phyloP scores from a whole-genome alignment of 2,797 vertebrate species.

The Microtus agrestis region DNA sequence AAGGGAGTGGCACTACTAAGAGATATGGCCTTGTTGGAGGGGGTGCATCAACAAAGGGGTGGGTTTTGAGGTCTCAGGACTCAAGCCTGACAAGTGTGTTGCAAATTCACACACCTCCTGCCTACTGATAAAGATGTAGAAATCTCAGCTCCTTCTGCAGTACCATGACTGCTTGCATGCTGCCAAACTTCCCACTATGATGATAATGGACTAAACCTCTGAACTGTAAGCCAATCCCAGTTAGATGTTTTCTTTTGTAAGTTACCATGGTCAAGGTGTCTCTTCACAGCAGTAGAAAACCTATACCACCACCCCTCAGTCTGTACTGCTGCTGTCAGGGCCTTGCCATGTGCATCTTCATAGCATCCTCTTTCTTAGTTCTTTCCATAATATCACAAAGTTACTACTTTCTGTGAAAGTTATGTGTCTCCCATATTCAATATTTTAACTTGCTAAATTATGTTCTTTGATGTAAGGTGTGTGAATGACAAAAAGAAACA shows the following conservation, averaged over 20 bases:
- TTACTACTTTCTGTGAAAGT: constrained; percentile 41
- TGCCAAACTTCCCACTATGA: neutral
- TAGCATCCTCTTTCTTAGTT: neutral
- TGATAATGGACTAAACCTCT: neutral
- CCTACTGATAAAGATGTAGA: neutral
- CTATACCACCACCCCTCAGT: neutral
- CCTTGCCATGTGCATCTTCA: neutral
- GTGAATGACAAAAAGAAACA: neutral
- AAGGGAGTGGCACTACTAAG: neutral
- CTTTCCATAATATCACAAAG: neutral
- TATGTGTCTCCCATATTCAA: neutral
- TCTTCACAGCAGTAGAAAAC: neutral
- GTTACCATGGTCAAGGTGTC: neutral
- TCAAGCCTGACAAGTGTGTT: neutral
- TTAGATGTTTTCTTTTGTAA: neutral
- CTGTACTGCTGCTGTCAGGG: neutral
- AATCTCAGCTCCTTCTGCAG: neutral
- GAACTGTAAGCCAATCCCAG: neutral
- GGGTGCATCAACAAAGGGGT: neutral
- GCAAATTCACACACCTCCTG: neutral
- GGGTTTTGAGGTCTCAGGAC: neutral
- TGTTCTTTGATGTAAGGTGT: neutral
- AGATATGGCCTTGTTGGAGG: neutral
- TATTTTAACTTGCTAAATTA: constrained; percentile 12
- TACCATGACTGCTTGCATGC: neutral